Conservation (phyloP, 2,888 invertebrate genomes). For the Barypeithes pellucidus region DNA sequence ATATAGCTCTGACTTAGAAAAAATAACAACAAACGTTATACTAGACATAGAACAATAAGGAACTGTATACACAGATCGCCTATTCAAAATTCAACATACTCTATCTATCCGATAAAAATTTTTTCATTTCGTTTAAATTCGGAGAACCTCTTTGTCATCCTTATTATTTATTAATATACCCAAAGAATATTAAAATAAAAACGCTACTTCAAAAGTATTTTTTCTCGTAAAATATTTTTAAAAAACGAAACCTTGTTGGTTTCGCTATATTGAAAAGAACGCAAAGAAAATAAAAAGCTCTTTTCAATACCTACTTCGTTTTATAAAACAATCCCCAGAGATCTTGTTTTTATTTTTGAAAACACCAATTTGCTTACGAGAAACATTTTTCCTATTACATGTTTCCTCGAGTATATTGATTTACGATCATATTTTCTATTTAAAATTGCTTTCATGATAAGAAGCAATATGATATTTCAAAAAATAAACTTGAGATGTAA, state of each 20-base stretch:
- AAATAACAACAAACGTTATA: no score
- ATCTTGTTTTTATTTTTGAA: constrained; percentile 12
- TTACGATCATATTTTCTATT: constrained; percentile 13
- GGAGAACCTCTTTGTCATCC: no score
- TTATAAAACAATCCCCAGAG: constrained; percentile 5
- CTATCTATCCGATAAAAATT: no score
- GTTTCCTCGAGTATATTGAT: constrained; percentile 1
- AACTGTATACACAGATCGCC: no score
- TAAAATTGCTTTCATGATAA: constrained; percentile 1
- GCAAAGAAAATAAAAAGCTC: not conserved
- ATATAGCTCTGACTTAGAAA: no score
- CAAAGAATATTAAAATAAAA: no score
- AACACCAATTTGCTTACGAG: constrained; percentile 13
- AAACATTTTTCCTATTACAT: constrained; percentile 14
- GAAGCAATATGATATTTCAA: not conserved
- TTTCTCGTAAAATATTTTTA: not conserved
- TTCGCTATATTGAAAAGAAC: not conserved
- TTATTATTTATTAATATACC: no score
- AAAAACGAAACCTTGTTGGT: not conserved
- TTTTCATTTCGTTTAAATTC: no score
- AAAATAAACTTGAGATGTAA: no score
- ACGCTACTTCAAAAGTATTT: not conserved
- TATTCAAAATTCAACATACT: no score
- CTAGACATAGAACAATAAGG: no score
- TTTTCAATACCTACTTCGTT: constrained; percentile 20